Conservation (phyloP, 2,888 invertebrate species). For the Sussaba pulchella region DNA sequence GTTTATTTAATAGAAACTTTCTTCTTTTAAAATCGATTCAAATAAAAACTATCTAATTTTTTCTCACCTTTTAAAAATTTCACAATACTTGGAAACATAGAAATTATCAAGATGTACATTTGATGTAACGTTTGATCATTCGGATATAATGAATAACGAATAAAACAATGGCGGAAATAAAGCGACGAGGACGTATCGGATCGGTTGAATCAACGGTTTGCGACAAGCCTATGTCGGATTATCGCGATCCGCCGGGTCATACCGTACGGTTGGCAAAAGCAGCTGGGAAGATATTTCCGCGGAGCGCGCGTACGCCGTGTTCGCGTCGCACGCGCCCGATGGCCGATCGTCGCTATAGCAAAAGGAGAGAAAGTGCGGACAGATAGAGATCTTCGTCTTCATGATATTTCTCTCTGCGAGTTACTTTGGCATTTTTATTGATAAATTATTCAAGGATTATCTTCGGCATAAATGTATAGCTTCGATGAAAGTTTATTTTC, state of each 20-base stretch:
- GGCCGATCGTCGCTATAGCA: slow-evolving; percentile 28
- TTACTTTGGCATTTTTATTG: slow-evolving; percentile 20
- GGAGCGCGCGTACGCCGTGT: slow-evolving; percentile 25
- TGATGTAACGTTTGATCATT: background rate
- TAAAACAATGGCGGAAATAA: background rate
- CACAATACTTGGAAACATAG: no score
- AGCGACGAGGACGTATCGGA: background rate
- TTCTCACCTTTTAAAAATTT: background rate
- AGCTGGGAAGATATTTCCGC: slow-evolving; percentile 40
- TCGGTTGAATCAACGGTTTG: background rate
- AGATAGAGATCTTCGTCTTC: slow-evolving; percentile 43
- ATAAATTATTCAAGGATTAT: slow-evolving; percentile 26
- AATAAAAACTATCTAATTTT: no score
- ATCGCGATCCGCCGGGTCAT: background rate
- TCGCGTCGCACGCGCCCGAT: slow-evolving; percentile 33
- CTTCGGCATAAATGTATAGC: slow-evolving; percentile 1
- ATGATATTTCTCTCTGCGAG: slow-evolving; percentile 13
- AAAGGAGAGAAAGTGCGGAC: slow-evolving; percentile 59
- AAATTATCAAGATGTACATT: background rate
- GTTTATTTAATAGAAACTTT: background rate
- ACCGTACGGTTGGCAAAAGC: slow-evolving; percentile 15
- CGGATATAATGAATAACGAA: background rate
- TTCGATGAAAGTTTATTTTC: slow-evolving; percentile 22
- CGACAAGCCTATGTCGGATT: background rate
- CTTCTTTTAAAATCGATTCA: no score